These are phyloP conservation scores for Condylostylus longicornis DNA, from an alignment of 1,140 invertebrate species.

Conservation along the genomic window DNA sequence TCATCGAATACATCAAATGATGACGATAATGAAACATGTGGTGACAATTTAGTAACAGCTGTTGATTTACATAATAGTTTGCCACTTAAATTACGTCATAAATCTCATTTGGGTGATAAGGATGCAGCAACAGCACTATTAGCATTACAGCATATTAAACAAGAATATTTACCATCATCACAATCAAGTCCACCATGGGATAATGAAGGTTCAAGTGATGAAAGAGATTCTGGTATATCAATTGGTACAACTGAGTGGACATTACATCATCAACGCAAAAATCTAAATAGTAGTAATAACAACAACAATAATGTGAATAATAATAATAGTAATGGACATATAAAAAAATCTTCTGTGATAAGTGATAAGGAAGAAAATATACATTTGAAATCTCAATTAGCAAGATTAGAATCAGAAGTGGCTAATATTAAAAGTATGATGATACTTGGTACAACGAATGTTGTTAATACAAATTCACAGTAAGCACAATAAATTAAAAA, in stretches of 20 bases:
- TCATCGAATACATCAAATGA: too few relatives aligned
- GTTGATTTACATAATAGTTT: constrained; percentile 45
- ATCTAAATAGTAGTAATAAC: too few relatives aligned
- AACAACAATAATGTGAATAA: too few relatives aligned
- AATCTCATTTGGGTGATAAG: constrained; percentile 76
- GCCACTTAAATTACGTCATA: constrained; percentile 81
- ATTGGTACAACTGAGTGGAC: constrained; percentile 51
- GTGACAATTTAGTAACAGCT: too few relatives aligned
- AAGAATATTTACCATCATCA: constrained; percentile 54
- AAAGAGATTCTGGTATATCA: constrained; percentile 75
- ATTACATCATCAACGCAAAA: constrained; percentile 27
- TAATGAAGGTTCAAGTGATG: constrained; percentile 68
- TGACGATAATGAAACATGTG: too few relatives aligned
- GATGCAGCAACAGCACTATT: constrained; percentile 65
- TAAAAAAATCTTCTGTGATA: too few relatives aligned
- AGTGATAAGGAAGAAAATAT: too few relatives aligned
- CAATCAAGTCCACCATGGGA: constrained; percentile 61
- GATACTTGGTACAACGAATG: too few relatives aligned
- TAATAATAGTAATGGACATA: too few relatives aligned
- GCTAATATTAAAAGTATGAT: constrained; percentile 70
- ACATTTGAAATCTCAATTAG: constrained; percentile 71
- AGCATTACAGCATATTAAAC: constrained; percentile 65
- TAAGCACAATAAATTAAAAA: too few relatives aligned
- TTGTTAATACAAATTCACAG: too few relatives aligned
- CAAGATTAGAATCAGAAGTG: constrained; percentile 78